Evolutionary conservation across 37 sponge, comb jelly and placozoan species (phyloP).

Genomic region (Aplysina aerophoba): DNA sequence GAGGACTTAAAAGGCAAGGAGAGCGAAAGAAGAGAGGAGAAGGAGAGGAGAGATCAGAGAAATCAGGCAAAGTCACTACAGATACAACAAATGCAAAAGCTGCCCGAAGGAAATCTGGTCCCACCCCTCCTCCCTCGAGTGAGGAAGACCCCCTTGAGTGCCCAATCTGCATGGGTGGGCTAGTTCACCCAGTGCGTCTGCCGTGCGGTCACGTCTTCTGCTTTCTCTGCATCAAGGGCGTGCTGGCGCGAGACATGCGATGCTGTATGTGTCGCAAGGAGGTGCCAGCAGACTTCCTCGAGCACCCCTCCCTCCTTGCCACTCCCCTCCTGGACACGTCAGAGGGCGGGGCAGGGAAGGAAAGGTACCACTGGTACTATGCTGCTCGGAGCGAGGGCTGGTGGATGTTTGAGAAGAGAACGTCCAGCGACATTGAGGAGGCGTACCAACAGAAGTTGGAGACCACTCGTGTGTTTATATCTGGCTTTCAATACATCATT

Average conservation of each 20-base stretch:
- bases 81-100: not conserved
- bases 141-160: conserved; percentile 27
- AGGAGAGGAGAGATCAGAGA: not conserved
- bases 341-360: conserved; percentile 9
- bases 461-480: conserved; percentile 52
- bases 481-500: conserved; percentile 78
- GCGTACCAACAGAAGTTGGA: conserved; percentile 30
- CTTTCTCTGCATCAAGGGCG: conserved; percentile 94
- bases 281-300: conserved; percentile 62
- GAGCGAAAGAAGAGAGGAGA: not conserved
- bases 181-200: conserved; percentile 75
- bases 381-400: conserved; percentile 84
- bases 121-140: not conserved
- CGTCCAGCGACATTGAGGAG: conserved; percentile 70
- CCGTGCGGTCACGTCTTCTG: conserved; percentile 93
- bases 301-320: conserved; percentile 47
- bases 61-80: not conserved
- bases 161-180: conserved; percentile 69
- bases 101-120: not conserved
- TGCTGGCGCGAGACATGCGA: conserved; percentile 36
- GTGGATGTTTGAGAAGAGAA: conserved; percentile 90
- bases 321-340: no score
- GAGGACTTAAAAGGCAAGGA: not conserved
- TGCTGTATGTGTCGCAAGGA: conserved; percentile 85
- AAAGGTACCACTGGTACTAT: conserved; percentile 71